A percentile compares a stretch with the other conserved stretches of the same genome.
Evolutionary conservation across 1,140 invertebrate species (phyloP).

Genomic region (Gerris buenoi): DNA sequence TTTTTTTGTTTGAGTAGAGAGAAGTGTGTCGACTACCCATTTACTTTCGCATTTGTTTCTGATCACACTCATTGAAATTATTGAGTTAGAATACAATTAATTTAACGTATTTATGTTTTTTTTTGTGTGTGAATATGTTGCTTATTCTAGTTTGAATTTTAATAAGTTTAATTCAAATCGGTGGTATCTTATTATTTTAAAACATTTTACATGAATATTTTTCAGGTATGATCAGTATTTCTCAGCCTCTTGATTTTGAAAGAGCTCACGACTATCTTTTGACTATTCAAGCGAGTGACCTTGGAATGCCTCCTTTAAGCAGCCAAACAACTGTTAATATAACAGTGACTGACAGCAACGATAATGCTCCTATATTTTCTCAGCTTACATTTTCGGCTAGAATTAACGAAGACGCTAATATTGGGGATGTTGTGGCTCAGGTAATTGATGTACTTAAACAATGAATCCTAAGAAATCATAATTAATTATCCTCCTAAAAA

Average conservation of each 20-base stretch:
- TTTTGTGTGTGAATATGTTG: too few species aligned
- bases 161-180: too few species aligned
- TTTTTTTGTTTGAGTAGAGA: too few species aligned
- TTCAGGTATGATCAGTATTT: slow-evolving; percentile 51
- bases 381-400: slow-evolving; percentile 62
- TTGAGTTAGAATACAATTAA: too few species aligned
- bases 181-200: too few species aligned
- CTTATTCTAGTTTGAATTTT: too few species aligned
- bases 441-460: slow-evolving; percentile 28
- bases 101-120: too few species aligned
- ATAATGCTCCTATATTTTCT: slow-evolving; percentile 71
- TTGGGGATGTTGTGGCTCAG: slow-evolving; percentile 53
- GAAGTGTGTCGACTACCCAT: too few species aligned
- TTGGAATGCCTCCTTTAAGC: slow-evolving; percentile 66
- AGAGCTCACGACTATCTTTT: slow-evolving; percentile 69
- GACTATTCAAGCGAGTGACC: slow-evolving; percentile 78
- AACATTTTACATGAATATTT: slow-evolving; percentile 5
- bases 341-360: slow-evolving; percentile 72
- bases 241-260: slow-evolving; percentile 71
- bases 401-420: slow-evolving; percentile 58
- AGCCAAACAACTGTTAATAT: slow-evolving; percentile 79
- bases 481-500: neutral
- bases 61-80: too few species aligned
- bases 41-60: too few species aligned
- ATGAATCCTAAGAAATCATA: neutral